Evolutionary conservation across 2,113 vertebrate genomes (phyloP).

Genomic region (Oryzias woworae): DNA sequence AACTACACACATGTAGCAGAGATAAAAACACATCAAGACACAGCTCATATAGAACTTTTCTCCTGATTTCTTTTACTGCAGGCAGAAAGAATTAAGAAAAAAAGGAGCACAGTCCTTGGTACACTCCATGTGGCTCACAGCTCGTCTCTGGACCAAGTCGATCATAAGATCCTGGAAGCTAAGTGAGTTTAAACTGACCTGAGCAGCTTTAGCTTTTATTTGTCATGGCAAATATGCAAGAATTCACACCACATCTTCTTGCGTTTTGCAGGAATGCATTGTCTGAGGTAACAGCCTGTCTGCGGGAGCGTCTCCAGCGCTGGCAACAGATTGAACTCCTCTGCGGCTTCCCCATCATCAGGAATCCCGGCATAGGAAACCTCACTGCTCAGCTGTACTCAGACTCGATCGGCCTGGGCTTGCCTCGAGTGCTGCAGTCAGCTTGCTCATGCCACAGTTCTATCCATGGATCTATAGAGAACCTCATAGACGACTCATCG

Average conservation of each 20-base stretch:
- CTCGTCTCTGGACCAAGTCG: constrained; percentile 95
- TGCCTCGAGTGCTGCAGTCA: constrained; percentile 83
- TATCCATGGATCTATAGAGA: constrained; percentile 79
- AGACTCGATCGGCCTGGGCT: constrained; percentile 85
- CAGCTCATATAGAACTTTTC: not conserved
- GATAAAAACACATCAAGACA: not conserved
- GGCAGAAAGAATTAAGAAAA: constrained; percentile 98
- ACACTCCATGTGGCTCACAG: constrained; percentile 95
- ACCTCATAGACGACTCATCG: constrained; percentile 80
- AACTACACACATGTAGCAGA: too few relatives aligned
- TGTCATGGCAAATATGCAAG: not conserved
- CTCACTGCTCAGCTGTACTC: constrained; percentile 92
- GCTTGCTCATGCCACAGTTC: constrained; percentile 84
- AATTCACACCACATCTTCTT: constrained; percentile 9
- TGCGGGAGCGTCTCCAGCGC: constrained; percentile 92
- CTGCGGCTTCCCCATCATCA: constrained; percentile 90
- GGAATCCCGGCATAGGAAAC: constrained; percentile 87
- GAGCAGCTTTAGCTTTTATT: not conserved
- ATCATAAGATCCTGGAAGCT: constrained; percentile 96
- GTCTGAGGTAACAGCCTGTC: constrained; percentile 89
- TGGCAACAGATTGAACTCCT: constrained; percentile 96
- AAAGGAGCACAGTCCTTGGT: constrained; percentile 91
- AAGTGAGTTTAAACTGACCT: constrained; percentile 81
- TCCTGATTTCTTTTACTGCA: constrained; percentile 47
- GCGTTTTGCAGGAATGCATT: constrained; percentile 84